A percentile compares a stretch with the other conserved stretches of the same genome.
These are phyloP conservation scores for Blera fallax DNA, from an alignment of 2,888 invertebrate species.

Conservation along the genomic window DNA sequence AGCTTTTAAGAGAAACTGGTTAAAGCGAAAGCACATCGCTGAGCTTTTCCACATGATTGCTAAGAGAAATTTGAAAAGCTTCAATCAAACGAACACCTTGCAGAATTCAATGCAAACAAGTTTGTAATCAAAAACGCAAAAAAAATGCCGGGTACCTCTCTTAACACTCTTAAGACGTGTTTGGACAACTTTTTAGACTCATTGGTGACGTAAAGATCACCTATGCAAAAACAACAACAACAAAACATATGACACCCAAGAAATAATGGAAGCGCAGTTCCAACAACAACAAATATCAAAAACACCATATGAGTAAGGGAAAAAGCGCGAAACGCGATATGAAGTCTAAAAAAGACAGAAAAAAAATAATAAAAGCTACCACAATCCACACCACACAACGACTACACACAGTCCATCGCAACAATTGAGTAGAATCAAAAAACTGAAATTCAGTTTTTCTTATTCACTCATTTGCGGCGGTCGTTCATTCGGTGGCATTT, in stretches of 20 bases:
- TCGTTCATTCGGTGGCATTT: conserved; percentile 21
- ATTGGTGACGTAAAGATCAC: not conserved
- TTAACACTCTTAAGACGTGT: not conserved
- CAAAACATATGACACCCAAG: not conserved
- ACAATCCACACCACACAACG: not conserved
- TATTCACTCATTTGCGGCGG: conserved; percentile 64
- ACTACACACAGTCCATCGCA: not conserved
- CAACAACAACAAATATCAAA: not conserved
- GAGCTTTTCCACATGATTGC: not conserved
- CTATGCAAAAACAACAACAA: not conserved
- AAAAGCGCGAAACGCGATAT: conserved; percentile 50
- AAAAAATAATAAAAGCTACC: conserved; percentile 16
- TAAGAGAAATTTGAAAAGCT: not conserved
- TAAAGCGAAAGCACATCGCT: not conserved
- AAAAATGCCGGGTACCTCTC: not conserved
- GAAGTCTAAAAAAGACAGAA: not conserved
- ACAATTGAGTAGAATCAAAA: conserved; percentile 38
- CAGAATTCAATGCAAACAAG: conserved; percentile 11
- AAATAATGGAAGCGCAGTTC: not conserved
- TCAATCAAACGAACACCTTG: not conserved
- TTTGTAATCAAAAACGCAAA: not conserved
- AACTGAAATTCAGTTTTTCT: conserved; percentile 64
- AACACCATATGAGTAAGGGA: conserved; percentile 20
- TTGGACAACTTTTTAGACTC: not conserved
- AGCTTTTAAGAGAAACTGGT: not conserved